phyloP scores from a whole-genome alignment of 2,113 vertebrate genomes.

The Cricetomys ansorgei region DNA sequence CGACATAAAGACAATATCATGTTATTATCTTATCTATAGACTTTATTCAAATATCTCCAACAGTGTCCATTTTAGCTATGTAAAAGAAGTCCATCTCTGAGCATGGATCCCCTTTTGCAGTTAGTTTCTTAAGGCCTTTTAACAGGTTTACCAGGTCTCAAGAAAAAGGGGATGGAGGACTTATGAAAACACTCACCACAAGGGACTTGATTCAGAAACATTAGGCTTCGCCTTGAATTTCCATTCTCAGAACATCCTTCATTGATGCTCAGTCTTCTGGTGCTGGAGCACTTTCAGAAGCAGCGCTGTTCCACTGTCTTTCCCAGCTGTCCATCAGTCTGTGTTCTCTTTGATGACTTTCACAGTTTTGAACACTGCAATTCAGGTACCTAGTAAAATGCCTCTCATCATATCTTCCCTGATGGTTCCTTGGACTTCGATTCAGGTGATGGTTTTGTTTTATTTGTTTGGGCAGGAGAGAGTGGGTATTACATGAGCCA shows the following conservation, averaged over 20 bases:
- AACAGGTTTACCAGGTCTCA: neutral
- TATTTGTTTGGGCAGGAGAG: neutral
- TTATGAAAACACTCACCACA: neutral
- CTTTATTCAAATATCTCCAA: neutral
- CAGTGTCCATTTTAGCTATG: neutral
- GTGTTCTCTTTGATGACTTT: neutral
- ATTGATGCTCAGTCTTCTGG: neutral
- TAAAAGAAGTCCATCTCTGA: neutral
- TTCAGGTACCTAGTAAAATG: neutral
- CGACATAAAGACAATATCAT: neutral
- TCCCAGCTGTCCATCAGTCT: neutral
- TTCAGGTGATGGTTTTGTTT: neutral
- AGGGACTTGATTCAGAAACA: neutral
- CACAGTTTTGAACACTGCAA: neutral
- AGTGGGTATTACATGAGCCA: neutral
- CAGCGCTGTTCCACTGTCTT: neutral
- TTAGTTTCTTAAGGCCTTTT: neutral
- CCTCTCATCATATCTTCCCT: neutral
- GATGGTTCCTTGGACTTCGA: neutral
- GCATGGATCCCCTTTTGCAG: fast-evolving
- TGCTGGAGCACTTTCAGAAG: neutral
- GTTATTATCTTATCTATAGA: neutral
- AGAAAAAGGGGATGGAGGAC: neutral
- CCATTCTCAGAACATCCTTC: neutral
- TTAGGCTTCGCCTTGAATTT: neutral